Percentiles rank a stretch among this genome's conserved stretches.
Conservation (phyloP, 1,140 invertebrate genomes). For the Contarinia nasturtii region DNA sequence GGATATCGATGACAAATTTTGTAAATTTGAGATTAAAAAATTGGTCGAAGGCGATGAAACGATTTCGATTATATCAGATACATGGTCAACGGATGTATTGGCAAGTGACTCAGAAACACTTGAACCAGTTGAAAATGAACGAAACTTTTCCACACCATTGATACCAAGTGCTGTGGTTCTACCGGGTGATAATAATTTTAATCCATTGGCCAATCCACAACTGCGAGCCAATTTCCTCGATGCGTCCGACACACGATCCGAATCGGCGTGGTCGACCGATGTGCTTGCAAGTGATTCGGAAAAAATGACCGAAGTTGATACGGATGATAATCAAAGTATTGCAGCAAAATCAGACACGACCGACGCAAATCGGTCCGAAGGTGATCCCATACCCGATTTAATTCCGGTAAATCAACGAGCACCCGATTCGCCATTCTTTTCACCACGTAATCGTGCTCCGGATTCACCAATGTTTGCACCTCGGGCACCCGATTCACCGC, state of each 20-base stretch:
- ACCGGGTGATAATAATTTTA: constrained; percentile 21
- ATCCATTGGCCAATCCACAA: constrained; percentile 9
- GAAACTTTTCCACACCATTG: constrained; percentile 23
- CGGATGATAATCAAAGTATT: constrained; percentile 58
- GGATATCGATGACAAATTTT: constrained; percentile 97
- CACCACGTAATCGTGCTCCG: constrained; percentile 1
- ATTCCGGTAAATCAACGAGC: neutral
- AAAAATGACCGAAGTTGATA: constrained; percentile 71
- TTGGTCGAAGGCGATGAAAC: constrained; percentile 79
- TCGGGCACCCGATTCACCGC: neutral
- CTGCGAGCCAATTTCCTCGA: constrained; percentile 26
- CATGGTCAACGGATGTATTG: constrained; percentile 92
- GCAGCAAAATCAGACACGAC: constrained; percentile 40
- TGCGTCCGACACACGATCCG: constrained; percentile 76
- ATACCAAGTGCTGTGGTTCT: constrained; percentile 21
- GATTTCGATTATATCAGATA: constrained; percentile 87
- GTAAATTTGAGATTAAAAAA: constrained; percentile 92
- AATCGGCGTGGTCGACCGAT: constrained; percentile 92
- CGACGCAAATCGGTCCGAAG: constrained; percentile 45
- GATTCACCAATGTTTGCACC: constrained; percentile 4
- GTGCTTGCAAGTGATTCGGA: constrained; percentile 90
- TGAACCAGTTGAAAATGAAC: constrained; percentile 41
- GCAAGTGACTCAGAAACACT: constrained; percentile 86
- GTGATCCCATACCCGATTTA: constrained; percentile 17
- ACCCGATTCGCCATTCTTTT: neutral